Evolutionary conservation across 2,888 invertebrate genomes (phyloP).

Genomic region (Cephus nigrinus): DNA sequence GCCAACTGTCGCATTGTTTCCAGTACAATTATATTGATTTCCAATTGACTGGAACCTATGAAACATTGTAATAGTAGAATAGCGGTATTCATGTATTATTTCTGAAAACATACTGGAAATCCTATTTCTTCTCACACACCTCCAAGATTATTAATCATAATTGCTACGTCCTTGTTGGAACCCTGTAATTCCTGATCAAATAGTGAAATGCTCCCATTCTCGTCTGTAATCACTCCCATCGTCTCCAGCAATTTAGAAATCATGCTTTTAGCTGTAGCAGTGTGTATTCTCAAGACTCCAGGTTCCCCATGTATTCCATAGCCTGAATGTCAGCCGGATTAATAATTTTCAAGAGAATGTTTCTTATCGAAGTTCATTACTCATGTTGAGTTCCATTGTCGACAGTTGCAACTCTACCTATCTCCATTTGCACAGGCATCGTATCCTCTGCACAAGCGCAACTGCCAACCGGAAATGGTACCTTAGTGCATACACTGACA

Average conservation of each 20-base stretch:
- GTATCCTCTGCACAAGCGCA: conserved; percentile 5
- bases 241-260: conserved; percentile 19
- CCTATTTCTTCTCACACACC: conserved; percentile 59
- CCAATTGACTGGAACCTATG: conserved; percentile 69
- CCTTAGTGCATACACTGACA: conserved; percentile 32
- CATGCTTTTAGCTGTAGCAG: conserved; percentile 55
- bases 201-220: not conserved
- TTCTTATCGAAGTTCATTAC: conserved; percentile 62
- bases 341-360: not conserved
- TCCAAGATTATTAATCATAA: conserved; percentile 82
- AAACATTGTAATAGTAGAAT: conserved; percentile 61
- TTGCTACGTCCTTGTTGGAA: conserved; percentile 66
- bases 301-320: conserved; percentile 72
- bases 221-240: not conserved
- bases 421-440: conserved; percentile 22
- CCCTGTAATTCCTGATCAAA: not conserved
- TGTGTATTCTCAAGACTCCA: conserved; percentile 67
- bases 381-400: conserved; percentile 15
- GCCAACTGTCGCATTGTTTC: conserved; percentile 55
- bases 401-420: conserved; percentile 18
- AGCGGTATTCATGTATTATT: conserved; percentile 56
- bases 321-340: conserved; percentile 67
- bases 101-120: too few relatives aligned
- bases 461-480: conserved; percentile 10
- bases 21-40: conserved; percentile 48